Evolutionary conservation across 1,140 invertebrate species (phyloP), one percentile per base, ranked within the genome.

Genomic region (Ephestia elutella): DNA sequence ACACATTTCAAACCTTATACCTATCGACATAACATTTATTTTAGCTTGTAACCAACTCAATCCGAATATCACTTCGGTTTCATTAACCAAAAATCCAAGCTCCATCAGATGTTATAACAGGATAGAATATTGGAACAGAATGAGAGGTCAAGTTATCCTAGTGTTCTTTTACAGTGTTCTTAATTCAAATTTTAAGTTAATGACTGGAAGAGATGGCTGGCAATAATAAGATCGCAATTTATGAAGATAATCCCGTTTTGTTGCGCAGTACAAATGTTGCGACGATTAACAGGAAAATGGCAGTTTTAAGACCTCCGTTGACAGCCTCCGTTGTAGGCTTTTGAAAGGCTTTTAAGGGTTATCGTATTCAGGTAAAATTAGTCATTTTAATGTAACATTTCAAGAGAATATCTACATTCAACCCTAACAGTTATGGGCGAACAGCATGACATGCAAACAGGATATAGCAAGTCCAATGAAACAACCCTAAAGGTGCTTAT

Each of bases 161-260:
- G 71, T 63, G 59, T 28, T 55, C 51, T 65, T 71, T 71, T 65
- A 73, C 59, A 66, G 54, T 65, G 20, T 55, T 60, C 62, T 65
- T 58, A 60, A 51, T 54, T 56, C 44, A 50, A 62, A 67, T 67
- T 63, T 57, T 19, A 51, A 75, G 66, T 78, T 80, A 79, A 77
- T 77, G 68, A 67, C 66, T 66, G 38, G 63, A 74, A 71, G 69
- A 73, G 70, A 77, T 65, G 66, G 73, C 51, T 57, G 57, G 62
- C 48, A 60, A 60, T 63, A 70, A 73, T 70, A 56, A 38, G 15
- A 35, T 65, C 28, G 51, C 62, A 63, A 71, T 75, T 77, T 71
- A 73, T 71, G 59, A 51, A 69, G 63, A 76, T 74, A 69, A 78
- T 75, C 65, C 60, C 18, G 51, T 59, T 71, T 77, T 73, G 66